A percentile compares a stretch with the other conserved stretches of the same genome.
phyloP scores from a whole-genome alignment of 2,113 vertebrate genomes.

The Xiphophorus couchianus region DNA sequence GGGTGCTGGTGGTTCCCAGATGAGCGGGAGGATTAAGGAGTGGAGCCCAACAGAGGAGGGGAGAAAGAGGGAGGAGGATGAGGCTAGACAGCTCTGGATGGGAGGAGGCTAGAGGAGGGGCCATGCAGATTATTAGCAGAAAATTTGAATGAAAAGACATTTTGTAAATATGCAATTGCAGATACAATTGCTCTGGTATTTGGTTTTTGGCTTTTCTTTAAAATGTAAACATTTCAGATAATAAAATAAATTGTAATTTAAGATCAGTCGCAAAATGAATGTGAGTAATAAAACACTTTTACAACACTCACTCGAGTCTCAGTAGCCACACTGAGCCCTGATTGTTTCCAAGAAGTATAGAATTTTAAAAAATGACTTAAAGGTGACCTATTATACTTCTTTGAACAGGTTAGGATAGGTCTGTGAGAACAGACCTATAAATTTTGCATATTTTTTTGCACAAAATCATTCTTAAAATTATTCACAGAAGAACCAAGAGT shows the following conservation, averaged over 20 bases:
- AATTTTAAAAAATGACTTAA: not conserved
- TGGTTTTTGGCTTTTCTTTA: too few relatives aligned
- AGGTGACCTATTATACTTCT: too few relatives aligned
- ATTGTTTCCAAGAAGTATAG: not conserved
- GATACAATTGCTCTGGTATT: not conserved
- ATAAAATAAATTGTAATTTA: not conserved
- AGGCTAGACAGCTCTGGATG: conserved; percentile 36
- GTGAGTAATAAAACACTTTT: not conserved
- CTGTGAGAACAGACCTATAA: too few relatives aligned
- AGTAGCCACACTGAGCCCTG: not conserved
- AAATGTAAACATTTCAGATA: not conserved
- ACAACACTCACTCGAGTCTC: not conserved
- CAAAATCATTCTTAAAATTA: too few relatives aligned
- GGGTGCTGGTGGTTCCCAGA: conserved; percentile 77
- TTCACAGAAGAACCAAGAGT: not conserved
- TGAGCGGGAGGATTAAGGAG: conserved; percentile 78
- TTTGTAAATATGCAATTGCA: not conserved
- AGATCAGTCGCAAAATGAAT: not conserved
- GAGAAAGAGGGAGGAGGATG: conserved; percentile 49
- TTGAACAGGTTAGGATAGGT: too few relatives aligned
- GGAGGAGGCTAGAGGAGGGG: not conserved
- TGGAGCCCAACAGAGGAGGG: conserved; percentile 60
- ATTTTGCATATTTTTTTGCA: too few relatives aligned
- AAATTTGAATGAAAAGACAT: not conserved
- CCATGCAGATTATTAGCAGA: not conserved